Percentiles rank a stretch among this genome's conserved stretches.
Evolutionary conservation across 2,797 vertebrate species (phyloP).

Genomic region (Chaetodon trifasciatus): DNA sequence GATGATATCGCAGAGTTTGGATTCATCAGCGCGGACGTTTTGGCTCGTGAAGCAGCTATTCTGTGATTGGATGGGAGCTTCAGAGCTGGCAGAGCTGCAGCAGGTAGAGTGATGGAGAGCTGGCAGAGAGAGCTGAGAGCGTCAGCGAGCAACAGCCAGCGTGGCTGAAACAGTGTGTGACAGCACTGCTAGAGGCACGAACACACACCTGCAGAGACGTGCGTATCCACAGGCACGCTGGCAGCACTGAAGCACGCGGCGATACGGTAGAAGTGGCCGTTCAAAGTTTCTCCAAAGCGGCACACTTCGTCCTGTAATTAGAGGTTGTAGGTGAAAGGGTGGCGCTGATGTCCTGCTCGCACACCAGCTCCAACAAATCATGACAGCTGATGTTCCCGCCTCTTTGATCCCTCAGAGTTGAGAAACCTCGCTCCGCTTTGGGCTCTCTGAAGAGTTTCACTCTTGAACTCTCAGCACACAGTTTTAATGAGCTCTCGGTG

Average conservation of each 20-base stretch:
- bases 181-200: neutral
- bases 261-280: neutral
- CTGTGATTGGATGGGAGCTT: constrained; percentile 26
- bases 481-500: constrained; percentile 53
- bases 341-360: constrained; percentile 5
- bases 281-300: constrained; percentile 8
- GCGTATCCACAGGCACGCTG: constrained; percentile 13
- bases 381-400: neutral
- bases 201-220: neutral
- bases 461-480: constrained; percentile 19
- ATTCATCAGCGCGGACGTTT: constrained; percentile 15
- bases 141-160: constrained; percentile 43
- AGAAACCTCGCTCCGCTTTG: neutral
- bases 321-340: constrained; percentile 12
- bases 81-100: constrained; percentile 47
- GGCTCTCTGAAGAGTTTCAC: constrained; percentile 18
- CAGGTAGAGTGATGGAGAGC: constrained; percentile 55
- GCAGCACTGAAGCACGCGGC: neutral
- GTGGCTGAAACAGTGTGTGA: constrained; percentile 26
- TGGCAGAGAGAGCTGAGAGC: constrained; percentile 47
- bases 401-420: constrained; percentile 25
- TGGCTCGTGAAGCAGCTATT: constrained; percentile 13
- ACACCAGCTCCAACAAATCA: neutral
- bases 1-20: constrained; percentile 37
- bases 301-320: neutral